Conservation (phyloP, 2,113 vertebrate genomes). For the Leptobrachium leishanense region DNA sequence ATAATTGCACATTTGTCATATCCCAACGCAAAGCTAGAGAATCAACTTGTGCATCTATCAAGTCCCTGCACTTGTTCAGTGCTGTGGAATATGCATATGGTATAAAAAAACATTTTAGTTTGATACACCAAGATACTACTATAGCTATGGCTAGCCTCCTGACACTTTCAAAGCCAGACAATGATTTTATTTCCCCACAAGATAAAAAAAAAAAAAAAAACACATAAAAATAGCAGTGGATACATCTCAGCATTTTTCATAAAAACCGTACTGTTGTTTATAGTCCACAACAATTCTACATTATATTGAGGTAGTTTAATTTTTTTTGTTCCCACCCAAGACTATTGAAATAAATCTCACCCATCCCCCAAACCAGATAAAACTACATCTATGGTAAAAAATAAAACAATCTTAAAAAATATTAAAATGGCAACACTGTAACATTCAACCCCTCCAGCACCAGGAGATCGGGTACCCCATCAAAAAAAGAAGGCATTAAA, state of each 20-base stretch:
- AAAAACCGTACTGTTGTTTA: conserved; percentile 8
- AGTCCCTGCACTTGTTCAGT: too few relatives aligned
- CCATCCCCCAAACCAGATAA: conserved; percentile 30
- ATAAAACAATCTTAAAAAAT: background rate
- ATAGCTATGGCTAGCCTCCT: background rate
- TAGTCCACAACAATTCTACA: conserved; percentile 28
- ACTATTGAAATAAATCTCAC: conserved; percentile 32
- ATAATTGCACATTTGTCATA: too few relatives aligned
- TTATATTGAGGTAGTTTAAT: conserved; percentile 42
- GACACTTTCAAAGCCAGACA: conserved; percentile 23
- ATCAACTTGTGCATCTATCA: too few relatives aligned
- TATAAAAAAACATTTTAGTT: too few relatives aligned
- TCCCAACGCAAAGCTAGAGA: too few relatives aligned
- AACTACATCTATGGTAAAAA: conserved; percentile 15
- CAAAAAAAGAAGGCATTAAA: conserved; percentile 60
- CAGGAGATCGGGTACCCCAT: conserved; percentile 51
- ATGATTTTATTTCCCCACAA: background rate
- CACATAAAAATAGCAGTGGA: background rate
- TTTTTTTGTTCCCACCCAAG: conserved; percentile 2
- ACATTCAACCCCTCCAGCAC: conserved; percentile 6
- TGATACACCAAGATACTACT: too few relatives aligned
- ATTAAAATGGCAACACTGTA: conserved; percentile 43
- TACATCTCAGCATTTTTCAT: conserved; percentile 13
- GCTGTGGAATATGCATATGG: too few relatives aligned
- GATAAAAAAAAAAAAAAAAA: background rate